Conservation (phyloP, 2,797 vertebrate species). For the Thripadectes ignobilis region DNA sequence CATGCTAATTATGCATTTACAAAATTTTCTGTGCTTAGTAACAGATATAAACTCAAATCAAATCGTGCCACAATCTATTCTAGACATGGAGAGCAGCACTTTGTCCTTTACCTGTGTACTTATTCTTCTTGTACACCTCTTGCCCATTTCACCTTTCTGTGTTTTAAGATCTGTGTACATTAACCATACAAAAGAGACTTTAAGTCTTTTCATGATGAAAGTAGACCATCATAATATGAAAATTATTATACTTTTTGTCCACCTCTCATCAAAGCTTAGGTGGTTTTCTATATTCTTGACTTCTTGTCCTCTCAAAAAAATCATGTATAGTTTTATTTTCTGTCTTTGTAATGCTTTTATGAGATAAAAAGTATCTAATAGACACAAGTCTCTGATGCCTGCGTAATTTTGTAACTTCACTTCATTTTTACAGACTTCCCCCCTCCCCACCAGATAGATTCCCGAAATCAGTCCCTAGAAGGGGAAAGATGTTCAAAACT, state of each 20-base stretch:
- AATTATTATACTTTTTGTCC: background rate
- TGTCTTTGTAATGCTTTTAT: background rate
- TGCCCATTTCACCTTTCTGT: background rate
- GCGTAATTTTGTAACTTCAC: background rate
- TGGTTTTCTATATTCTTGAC: background rate
- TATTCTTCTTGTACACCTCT: background rate
- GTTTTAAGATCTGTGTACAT: background rate
- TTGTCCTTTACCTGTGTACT: background rate
- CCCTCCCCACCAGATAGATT: background rate
- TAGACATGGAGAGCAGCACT: background rate
- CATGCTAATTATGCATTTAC: slow-evolving; percentile 43
- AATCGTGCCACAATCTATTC: background rate
- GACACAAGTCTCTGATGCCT: background rate
- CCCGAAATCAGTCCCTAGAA: background rate
- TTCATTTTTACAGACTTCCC: background rate
- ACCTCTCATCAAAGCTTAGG: background rate
- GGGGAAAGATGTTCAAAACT: background rate
- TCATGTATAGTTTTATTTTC: background rate
- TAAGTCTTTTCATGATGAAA: background rate
- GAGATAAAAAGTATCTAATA: background rate
- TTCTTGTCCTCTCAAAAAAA: background rate
- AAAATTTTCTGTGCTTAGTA: background rate
- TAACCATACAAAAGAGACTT: background rate
- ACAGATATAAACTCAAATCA: background rate
- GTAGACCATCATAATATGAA: background rate